Base-by-base conservation (phyloP, 2,797 vertebrate genomes). In the Gastrophryne carolinensis region DNA sequence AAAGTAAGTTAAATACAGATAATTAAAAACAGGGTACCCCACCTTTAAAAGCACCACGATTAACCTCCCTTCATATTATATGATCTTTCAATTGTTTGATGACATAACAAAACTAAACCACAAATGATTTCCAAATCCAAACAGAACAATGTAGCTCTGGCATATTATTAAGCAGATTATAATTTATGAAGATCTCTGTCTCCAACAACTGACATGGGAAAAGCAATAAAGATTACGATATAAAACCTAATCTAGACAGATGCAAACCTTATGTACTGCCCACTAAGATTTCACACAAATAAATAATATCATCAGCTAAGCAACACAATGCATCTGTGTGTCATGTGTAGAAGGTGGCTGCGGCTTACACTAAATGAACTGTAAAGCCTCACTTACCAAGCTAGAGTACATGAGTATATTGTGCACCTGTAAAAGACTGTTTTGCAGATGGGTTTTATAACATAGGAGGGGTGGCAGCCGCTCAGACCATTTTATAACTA, bases 1-100 rank as follows among this genome's bases (percentile, higher is more conserved):
- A n/a, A n/a, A n/a, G n/a, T n/a, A n/a, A n/a, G n/a, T n/a, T n/a
- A n/a, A n/a, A n/a, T n/a, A n/a, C n/a, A n/a, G n/a, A n/a, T n/a
- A n/a, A n/a, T n/a, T n/a, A 93, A 91, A 93, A 93, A 91, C 89
- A 88, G 89, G 91, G 89, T 92, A 91, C 91, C 80, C 7, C 5
- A 89, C 88, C 85, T 81, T 88, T 92, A 93, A 94, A n/a, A 93
- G 92, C 90, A 92, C 87, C 80, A 83, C 81, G 83, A 83, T 39
- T 53, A 84, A 81, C 83, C 82, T 84, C 85, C 83, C 79, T 82
- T 85, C 86, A 88, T 85, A 84, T 79, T 85, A 83, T 77, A 10
- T 70, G 69, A 72, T 78, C 75, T 76, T 88, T 82, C 87, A 83
- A 90, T 84, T 87, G 82, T 86, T 85, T 86, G 85, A 86, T 87